These are phyloP conservation scores for Aproaerema taeniolella DNA, from an alignment of 2,888 invertebrate genomes.

Conservation along the genomic window DNA sequence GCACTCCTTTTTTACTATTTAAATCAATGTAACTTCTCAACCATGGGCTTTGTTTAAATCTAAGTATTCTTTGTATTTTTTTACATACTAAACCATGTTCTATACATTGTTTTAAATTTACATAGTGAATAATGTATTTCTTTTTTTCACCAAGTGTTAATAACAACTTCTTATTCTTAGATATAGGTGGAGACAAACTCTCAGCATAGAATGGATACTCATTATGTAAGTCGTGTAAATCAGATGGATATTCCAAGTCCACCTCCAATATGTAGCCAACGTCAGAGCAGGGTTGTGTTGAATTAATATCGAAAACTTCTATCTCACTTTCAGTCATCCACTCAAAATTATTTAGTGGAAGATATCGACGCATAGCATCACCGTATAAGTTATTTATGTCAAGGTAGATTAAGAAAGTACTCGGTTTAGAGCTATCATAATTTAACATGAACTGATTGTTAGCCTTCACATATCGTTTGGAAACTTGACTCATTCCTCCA, in stretches of 20 bases:
- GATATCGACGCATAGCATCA: constrained; percentile 25
- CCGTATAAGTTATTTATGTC: constrained; percentile 35
- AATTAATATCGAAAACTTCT: constrained; percentile 1
- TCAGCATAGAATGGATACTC: constrained; percentile 15
- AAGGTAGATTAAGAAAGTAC: constrained; percentile 25
- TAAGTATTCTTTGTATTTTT: constrained; percentile 15
- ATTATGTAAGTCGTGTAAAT: constrained; percentile 13
- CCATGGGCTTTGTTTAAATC: constrained; percentile 4
- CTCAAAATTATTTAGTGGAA: constrained; percentile 25
- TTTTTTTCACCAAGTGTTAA: neutral
- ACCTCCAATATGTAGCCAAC: constrained; percentile 16
- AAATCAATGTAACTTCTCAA: constrained; percentile 12
- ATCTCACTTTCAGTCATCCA: constrained; percentile 14
- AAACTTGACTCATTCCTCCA: constrained; percentile 7
- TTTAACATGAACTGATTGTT: constrained; percentile 10
- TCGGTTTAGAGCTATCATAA: constrained; percentile 10
- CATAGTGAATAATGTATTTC: constrained; percentile 15
- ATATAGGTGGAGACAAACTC: neutral
- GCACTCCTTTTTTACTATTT: constrained; percentile 9
- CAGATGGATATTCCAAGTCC: constrained; percentile 13
- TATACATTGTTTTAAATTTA: constrained; percentile 13
- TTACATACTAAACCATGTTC: constrained; percentile 8
- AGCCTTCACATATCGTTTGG: neutral
- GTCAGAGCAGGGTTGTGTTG: too few relatives aligned
- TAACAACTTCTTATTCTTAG: neutral